phyloP scores from a whole-genome alignment of 2,797 vertebrate species.

The Alcedo quadribrachys region DNA sequence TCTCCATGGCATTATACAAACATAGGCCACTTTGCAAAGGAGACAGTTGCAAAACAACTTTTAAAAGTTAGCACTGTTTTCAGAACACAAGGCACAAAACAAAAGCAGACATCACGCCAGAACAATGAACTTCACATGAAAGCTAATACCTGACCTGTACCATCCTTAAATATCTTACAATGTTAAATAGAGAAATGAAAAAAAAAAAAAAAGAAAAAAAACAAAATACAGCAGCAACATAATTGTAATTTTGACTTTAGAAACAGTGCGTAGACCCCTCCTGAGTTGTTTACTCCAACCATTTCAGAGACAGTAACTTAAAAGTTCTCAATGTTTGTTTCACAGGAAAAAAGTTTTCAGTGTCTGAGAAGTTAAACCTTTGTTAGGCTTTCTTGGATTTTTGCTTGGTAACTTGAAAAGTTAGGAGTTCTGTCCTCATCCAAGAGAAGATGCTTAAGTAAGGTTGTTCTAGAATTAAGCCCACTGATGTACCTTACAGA shows the following conservation, averaged over 20 bases:
- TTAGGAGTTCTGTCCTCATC: constrained; percentile 78
- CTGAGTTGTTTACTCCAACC: constrained; percentile 84
- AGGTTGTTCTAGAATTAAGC: constrained; percentile 75
- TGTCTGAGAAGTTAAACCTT: constrained; percentile 78
- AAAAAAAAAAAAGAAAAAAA: constrained; percentile 59
- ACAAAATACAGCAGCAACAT: constrained; percentile 90
- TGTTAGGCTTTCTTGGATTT: constrained; percentile 80
- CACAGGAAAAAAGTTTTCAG: constrained; percentile 83
- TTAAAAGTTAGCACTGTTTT: constrained; percentile 81
- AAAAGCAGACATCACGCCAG: constrained; percentile 83
- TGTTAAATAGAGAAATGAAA: constrained; percentile 85
- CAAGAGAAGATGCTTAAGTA: constrained; percentile 75
- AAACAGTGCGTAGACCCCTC: constrained; percentile 95
- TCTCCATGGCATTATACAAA: constrained; percentile 68
- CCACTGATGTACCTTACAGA: constrained; percentile 79
- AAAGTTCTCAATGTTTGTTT: constrained; percentile 78
- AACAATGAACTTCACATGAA: constrained; percentile 80
- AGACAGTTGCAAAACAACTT: constrained; percentile 76
- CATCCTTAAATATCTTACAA: constrained; percentile 83
- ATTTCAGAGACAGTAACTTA: constrained; percentile 80
- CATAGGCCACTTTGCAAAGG: constrained; percentile 79
- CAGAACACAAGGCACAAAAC: constrained; percentile 91
- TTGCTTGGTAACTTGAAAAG: constrained; percentile 81
- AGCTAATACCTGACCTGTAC: constrained; percentile 83
- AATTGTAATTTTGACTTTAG: constrained; percentile 91